Percentiles rank a stretch among this genome's conserved stretches.
Evolutionary conservation across 2,888 invertebrate genomes (phyloP).

Genomic region (Carabus problematicus): DNA sequence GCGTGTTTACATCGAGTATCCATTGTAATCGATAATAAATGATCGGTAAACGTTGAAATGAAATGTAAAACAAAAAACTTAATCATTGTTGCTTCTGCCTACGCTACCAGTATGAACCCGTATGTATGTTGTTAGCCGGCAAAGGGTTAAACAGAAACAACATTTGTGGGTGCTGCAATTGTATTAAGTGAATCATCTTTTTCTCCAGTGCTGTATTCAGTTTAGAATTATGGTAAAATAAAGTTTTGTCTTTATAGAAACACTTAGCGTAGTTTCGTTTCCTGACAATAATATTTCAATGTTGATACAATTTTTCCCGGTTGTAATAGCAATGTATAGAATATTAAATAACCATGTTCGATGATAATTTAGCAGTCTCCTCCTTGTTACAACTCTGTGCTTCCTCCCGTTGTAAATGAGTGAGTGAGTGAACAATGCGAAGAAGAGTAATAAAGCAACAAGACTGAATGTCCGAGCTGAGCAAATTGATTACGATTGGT

Average conservation of each 20-base stretch:
- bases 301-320: too few species aligned
- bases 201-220: neutral
- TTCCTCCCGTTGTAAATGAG: neutral
- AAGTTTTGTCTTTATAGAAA: too few species aligned
- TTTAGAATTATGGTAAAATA: too few species aligned
- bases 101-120: neutral
- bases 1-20: conserved; percentile 11
- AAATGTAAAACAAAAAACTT: conserved; percentile 13
- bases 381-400: neutral
- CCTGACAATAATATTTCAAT: too few species aligned
- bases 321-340: too few species aligned
- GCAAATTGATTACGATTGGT: conserved; percentile 51
- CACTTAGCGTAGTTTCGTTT: too few species aligned
- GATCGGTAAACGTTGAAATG: conserved; percentile 20
- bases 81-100: conserved; percentile 5
- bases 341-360: too few species aligned
- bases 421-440: conserved; percentile 4
- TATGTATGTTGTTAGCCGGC: conserved; percentile 1
- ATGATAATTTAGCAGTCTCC: too few species aligned
- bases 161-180: neutral
- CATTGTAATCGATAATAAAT: conserved; percentile 23
- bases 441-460: neutral
- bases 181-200: neutral
- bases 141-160: neutral
- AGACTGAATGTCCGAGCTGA: neutral